Evolutionary conservation across 2,113 vertebrate species (phyloP), one percentile per base, ranked within the genome.

Genomic region (Lamprotornis superbus): DNA sequence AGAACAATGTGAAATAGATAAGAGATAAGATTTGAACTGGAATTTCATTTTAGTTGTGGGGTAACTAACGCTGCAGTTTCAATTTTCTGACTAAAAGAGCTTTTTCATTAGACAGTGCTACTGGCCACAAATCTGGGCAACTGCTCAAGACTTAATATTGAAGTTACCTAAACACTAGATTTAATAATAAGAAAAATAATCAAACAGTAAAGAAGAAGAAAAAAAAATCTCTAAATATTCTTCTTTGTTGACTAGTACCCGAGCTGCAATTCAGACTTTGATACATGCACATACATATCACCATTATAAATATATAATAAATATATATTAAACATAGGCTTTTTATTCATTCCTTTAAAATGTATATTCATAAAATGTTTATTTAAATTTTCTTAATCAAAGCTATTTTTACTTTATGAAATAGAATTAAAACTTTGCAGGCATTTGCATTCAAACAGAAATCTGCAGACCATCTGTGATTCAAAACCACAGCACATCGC

Each of bases 391-490:
- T 20, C 17, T 68, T 77, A 85, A 93, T 82, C 59, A 94, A 82
- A 95, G 14, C 20, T 81, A 85, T 87, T 92, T 73, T 96, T 89
- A 75, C 24, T 87, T 81, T 64, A 39, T 12, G 5, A 85, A 88
- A 37, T 42, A 59, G 17, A 73, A 84, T 68, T 90, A 68, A 77
- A 93, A 71, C 16, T 78, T 93, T 80, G 6, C 35, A 93, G 47
- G 28, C 22, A 20, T 16, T 78, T 89, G 25, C 39, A 61, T 65
- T 80, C 30, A 89, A 79, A 68, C 10, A 33, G 55, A 91, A 86
- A 92, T 93, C 80, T 97, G 93, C 52, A 64, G 44, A 78, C 83
- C 97, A 96, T 89, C 88, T 96, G 95, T 88, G 60, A 56, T 37
- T 70, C 11, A 2, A 55, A 61, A 68, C 28, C 52, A 74, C 60